Percentiles rank a stretch among this genome's conserved stretches.
Evolutionary conservation across 2,113 vertebrate genomes (phyloP).

Genomic region (Nannobrachium achirus): DNA sequence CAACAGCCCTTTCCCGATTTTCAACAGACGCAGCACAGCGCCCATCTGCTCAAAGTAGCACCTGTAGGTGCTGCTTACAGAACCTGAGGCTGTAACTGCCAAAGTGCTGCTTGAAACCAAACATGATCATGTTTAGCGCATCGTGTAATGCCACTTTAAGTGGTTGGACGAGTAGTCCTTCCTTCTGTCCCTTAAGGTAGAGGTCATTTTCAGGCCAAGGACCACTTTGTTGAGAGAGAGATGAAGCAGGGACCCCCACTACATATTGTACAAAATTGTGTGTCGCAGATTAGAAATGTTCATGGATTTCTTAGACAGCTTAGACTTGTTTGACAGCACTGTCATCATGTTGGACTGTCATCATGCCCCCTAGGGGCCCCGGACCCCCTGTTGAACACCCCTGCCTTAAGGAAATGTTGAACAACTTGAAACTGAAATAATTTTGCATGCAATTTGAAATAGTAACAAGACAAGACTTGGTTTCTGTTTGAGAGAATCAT

Average conservation of each 20-base stretch:
- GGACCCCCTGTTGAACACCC: too few species aligned
- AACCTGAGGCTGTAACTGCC: slow-evolving; percentile 42
- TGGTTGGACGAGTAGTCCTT: not conserved
- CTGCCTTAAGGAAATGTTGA: too few species aligned
- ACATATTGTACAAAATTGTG: too few species aligned
- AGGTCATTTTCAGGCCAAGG: too few species aligned
- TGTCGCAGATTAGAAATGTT: too few species aligned
- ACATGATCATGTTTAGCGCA: slow-evolving; percentile 1
- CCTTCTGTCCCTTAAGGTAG: too few species aligned
- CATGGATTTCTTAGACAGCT: too few species aligned
- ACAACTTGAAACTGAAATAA: not conserved
- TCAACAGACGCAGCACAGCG: not conserved
- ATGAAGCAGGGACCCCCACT: too few species aligned
- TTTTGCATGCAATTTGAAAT: not conserved
- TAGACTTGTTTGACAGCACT: too few species aligned
- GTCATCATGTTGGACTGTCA: too few species aligned
- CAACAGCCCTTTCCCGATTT: not conserved
- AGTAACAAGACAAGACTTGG: not conserved
- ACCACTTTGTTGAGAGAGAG: too few species aligned
- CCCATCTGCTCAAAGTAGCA: slow-evolving; percentile 27
- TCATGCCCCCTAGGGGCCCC: too few species aligned
- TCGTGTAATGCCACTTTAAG: slow-evolving; percentile 5
- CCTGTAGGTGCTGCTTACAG: slow-evolving; percentile 45
- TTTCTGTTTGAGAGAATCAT: slow-evolving; percentile 8
- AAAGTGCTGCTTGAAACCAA: slow-evolving; percentile 7